A percentile compares a stretch with the other conserved stretches of the same genome.
These are phyloP conservation scores for Parus major DNA, from an alignment of 2,113 vertebrate genomes.

Conservation along the genomic window DNA sequence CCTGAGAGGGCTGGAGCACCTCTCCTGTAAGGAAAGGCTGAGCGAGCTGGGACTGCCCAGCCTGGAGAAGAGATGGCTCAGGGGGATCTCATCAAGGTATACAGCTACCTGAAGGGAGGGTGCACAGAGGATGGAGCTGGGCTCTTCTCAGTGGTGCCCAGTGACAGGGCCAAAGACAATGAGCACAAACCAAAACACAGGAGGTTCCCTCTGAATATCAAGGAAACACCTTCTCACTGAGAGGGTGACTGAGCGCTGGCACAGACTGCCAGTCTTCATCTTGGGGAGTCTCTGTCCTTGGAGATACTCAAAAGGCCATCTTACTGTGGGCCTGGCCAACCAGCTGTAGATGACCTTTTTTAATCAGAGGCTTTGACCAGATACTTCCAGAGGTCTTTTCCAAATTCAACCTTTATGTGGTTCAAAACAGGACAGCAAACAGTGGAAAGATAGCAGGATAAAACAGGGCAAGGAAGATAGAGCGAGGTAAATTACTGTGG, in stretches of 20 bases:
- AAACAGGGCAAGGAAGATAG: background rate
- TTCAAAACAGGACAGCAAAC: background rate
- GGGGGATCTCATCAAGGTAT: rapidly evolving
- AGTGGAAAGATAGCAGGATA: background rate
- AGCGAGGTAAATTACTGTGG: background rate
- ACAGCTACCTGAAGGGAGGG: background rate
- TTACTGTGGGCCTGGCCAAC: background rate
- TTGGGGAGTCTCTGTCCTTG: background rate
- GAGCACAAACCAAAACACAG: background rate
- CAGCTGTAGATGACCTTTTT: background rate
- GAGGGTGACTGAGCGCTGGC: background rate
- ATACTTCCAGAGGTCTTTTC: background rate
- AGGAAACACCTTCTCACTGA: background rate
- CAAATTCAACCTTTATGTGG: background rate
- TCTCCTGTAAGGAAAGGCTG: background rate
- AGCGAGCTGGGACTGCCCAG: background rate
- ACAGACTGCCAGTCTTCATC: background rate
- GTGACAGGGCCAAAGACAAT: background rate
- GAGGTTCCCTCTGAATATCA: background rate
- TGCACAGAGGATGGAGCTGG: rapidly evolving
- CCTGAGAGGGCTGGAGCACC: background rate
- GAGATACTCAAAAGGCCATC: background rate
- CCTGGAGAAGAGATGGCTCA: background rate
- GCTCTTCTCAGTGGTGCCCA: background rate
- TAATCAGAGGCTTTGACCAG: background rate